These are phyloP conservation scores for Cyphomyrmex costatus DNA, from an alignment of 1,140 invertebrate species.

Conservation along the genomic window DNA sequence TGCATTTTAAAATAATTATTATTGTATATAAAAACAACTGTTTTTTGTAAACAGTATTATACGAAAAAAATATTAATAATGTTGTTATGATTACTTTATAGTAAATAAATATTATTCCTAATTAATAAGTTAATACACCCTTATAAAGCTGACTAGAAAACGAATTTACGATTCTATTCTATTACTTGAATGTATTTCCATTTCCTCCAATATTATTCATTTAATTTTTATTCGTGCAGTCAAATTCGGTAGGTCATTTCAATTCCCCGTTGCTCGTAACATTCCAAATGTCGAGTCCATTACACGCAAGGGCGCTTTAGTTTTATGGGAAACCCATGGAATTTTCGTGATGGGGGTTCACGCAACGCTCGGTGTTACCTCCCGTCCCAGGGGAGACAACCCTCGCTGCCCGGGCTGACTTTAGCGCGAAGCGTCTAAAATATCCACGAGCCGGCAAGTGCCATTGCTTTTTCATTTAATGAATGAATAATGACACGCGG, in stretches of 20 bases:
- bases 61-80: slow-evolving; percentile 13
- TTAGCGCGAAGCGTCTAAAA: slow-evolving; percentile 71
- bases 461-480: slow-evolving; percentile 72
- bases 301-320: slow-evolving; percentile 69
- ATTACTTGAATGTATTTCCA: neutral
- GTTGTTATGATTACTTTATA: slow-evolving; percentile 14
- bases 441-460: slow-evolving; percentile 72
- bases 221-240: slow-evolving; percentile 34
- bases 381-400: slow-evolving; percentile 63
- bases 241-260: slow-evolving; percentile 62
- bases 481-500: slow-evolving; percentile 73
- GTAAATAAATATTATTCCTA: neutral
- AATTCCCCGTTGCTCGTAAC: slow-evolving; percentile 59
- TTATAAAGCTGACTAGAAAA: neutral
- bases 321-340: slow-evolving; percentile 70
- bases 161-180: slow-evolving; percentile 12
- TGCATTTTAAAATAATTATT: neutral
- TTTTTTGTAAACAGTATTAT: neutral
- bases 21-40: neutral
- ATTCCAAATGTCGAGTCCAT: slow-evolving; percentile 66
- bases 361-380: slow-evolving; percentile 67
- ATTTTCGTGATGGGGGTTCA: slow-evolving; percentile 66
- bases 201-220: neutral
- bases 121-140: slow-evolving; percentile 23
- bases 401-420: slow-evolving; percentile 52